These are phyloP conservation scores for Herpetotheres cachinnans DNA, from an alignment of 2,113 vertebrate species.

Conservation along the genomic window DNA sequence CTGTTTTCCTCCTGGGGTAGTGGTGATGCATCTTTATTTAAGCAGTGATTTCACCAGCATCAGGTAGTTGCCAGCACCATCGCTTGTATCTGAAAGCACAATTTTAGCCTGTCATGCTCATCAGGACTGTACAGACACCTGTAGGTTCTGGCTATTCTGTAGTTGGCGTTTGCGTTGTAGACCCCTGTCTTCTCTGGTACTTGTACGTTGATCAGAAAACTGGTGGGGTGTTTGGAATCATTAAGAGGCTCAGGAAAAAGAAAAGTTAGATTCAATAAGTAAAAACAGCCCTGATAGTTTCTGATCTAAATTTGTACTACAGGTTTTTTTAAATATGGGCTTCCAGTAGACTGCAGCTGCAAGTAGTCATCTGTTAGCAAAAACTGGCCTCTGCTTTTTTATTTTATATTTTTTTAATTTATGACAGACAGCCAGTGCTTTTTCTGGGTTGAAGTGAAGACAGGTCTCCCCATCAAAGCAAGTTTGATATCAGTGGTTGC, in stretches of 20 bases:
- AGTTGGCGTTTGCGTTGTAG: constrained; percentile 14
- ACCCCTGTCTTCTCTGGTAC: constrained; percentile 15
- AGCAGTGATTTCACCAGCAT: constrained; percentile 52
- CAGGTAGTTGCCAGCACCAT: constrained; percentile 18
- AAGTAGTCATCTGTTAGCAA: constrained; percentile 7
- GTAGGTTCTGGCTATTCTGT: neutral
- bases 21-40: constrained; percentile 14
- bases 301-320: constrained; percentile 54
- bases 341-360: constrained; percentile 38
- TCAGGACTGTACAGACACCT: constrained; percentile 19
- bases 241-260: constrained; percentile 69
- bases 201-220: constrained; percentile 28
- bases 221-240: constrained; percentile 37
- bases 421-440: neutral
- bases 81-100: constrained; percentile 64
- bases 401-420: neutral
- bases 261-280: constrained; percentile 22
- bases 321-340: constrained; percentile 17
- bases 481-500: constrained; percentile 29
- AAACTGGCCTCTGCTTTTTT: constrained; percentile 23
- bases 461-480: neutral
- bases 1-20: constrained; percentile 27
- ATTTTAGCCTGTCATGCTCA: neutral
- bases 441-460: constrained; percentile 39
- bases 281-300: constrained; percentile 58